phyloP scores from a whole-genome alignment of 2,797 vertebrate species.

The Typhlichthys eigenmanni region DNA sequence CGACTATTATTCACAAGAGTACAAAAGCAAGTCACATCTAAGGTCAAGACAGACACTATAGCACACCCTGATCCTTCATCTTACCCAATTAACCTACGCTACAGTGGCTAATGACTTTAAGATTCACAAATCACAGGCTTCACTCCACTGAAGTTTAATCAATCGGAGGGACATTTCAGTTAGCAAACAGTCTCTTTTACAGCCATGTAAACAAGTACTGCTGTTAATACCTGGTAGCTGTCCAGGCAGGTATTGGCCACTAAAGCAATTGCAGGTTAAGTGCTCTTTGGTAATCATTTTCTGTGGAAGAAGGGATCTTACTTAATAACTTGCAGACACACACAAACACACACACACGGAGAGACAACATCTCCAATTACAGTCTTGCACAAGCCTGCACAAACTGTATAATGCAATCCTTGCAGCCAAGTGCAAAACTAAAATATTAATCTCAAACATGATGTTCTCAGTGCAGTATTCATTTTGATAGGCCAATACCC shows the following conservation, averaged over 20 bases:
- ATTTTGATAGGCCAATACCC: conserved; percentile 44
- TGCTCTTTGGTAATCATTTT: too few relatives aligned
- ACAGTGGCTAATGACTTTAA: conserved; percentile 57
- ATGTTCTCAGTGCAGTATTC: conserved; percentile 56
- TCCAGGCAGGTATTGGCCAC: too few relatives aligned
- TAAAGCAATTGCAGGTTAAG: too few relatives aligned
- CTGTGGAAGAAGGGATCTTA: conserved; percentile 1
- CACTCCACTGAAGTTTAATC: conserved; percentile 9
- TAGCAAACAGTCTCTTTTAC: too few relatives aligned
- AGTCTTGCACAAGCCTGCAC: conserved; percentile 28
- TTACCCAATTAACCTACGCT: conserved; percentile 54
- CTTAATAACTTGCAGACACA: conserved; percentile 7
- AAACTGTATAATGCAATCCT: conserved; percentile 35
- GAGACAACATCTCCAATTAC: conserved; percentile 2
- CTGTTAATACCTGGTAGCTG: too few relatives aligned
- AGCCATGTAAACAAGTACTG: too few relatives aligned
- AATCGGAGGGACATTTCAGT: too few relatives aligned
- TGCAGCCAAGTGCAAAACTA: conserved; percentile 35
- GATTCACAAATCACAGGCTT: conserved; percentile 54
- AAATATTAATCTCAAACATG: conserved; percentile 57
- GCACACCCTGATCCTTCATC: conserved; percentile 35
- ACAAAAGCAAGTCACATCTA: conserved; percentile 27
- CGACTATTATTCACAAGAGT: not conserved
- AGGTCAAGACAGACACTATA: conserved; percentile 6
- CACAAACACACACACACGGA: conserved; percentile 4